Evolutionary conservation across 2,888 invertebrate genomes (phyloP).

Genomic region (Girardia tigrina): DNA sequence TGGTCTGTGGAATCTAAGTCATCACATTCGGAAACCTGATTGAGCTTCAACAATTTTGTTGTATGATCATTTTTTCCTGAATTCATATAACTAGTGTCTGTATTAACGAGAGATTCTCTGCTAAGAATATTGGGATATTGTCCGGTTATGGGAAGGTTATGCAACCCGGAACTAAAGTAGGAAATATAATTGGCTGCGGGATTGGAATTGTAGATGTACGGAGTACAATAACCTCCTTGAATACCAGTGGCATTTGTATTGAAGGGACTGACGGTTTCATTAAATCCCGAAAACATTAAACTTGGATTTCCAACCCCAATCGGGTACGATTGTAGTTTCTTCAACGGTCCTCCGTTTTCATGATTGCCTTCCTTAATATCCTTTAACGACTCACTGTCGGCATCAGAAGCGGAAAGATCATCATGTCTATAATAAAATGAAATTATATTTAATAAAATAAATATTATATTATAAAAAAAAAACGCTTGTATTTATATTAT

Average conservation of each 20-base stretch:
- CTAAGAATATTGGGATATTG: neutral
- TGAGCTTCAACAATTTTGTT: neutral
- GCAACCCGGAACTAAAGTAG: conserved; percentile 6
- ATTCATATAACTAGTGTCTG: neutral
- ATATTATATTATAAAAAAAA: too few relatives aligned
- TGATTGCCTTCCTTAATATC: neutral
- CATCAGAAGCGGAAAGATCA: neutral
- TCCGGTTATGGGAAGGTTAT: conserved; percentile 11
- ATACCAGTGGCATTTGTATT: neutral
- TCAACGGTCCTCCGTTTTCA: neutral
- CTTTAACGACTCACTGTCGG: neutral
- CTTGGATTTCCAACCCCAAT: conserved; percentile 20
- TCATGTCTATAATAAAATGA: too few relatives aligned
- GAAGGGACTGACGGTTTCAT: neutral
- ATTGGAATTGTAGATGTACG: neutral
- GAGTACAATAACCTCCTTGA: neutral
- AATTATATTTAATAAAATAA: too few relatives aligned
- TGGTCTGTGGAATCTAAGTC: neutral
- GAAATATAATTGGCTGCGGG: neutral
- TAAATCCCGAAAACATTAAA: conserved; percentile 12
- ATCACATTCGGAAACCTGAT: neutral
- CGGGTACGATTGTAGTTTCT: neutral
- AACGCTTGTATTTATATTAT: too few relatives aligned
- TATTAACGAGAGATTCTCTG: conserved; percentile 13
- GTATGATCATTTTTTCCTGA: neutral